Evolutionary conservation across 2,113 vertebrate genomes (phyloP).

Genomic region (Carassius auratus): DNA sequence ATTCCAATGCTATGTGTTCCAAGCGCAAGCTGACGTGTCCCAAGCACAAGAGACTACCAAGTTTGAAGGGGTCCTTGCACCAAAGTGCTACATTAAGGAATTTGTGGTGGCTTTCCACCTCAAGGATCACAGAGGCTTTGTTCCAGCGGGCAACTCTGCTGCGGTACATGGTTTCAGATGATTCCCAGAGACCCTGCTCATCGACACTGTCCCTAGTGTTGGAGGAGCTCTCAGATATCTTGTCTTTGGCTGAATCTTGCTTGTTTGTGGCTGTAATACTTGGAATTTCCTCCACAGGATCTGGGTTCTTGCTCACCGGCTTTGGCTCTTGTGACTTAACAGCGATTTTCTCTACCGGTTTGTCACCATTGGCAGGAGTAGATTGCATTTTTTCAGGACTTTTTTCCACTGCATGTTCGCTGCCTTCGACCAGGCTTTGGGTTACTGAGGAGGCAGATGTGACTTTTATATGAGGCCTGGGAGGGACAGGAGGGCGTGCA

Average conservation of each 20-base stretch:
- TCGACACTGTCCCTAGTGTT: conserved; percentile 81
- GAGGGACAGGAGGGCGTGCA: conserved; percentile 89
- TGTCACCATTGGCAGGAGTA: conserved; percentile 73
- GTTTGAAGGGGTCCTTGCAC: conserved; percentile 97
- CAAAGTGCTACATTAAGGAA: conserved; percentile 95
- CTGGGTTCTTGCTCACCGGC: conserved; percentile 69
- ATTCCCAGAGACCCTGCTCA: conserved; percentile 86
- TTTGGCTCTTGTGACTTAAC: conserved; percentile 75
- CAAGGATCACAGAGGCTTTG: conserved; percentile 84
- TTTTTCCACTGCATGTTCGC: conserved; percentile 77
- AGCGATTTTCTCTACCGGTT: conserved; percentile 75
- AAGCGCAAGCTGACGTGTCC: conserved; percentile 91
- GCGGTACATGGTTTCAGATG: conserved; percentile 85
- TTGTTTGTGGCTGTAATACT: conserved; percentile 70
- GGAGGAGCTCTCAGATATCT: conserved; percentile 78
- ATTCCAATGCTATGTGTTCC: conserved; percentile 92
- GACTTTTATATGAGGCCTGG: conserved; percentile 85
- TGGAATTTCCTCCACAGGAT: conserved; percentile 77
- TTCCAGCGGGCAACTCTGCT: conserved; percentile 83
- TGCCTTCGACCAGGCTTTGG: conserved; percentile 73
- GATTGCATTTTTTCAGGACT: conserved; percentile 77
- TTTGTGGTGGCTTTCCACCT: conserved; percentile 87
- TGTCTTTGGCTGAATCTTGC: conserved; percentile 83
- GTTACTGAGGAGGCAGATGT: conserved; percentile 76
- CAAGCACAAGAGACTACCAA: conserved; percentile 90